Evolutionary conservation across 2,113 vertebrate species (phyloP), one percentile per base, ranked within the genome.

Genomic region (Phaetusa simplex): DNA sequence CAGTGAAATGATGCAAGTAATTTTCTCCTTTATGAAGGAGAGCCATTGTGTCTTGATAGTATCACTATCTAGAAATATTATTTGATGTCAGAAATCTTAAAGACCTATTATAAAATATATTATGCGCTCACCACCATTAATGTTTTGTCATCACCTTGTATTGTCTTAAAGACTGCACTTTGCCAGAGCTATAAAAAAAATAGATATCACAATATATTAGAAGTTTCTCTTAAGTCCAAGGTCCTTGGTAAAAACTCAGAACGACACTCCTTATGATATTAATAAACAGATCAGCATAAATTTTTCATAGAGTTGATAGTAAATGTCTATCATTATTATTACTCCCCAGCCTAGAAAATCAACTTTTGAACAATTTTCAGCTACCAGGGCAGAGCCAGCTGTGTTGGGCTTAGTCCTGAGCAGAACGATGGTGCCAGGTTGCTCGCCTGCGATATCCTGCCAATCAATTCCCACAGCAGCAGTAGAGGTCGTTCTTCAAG

Each of bases 1-100:
- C 55, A 79, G 23, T 92, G 74, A 97, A 96, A 96, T 61, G 58
- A 91, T 78, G 50, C n/a, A 86, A 89, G 20, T 12, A 77, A 74
- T 97, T 92, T 97, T 90, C 49, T 88, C 40, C 42, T 85, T 92
- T 77, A 71, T 67, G 47, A 88, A 83, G 24, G 7, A 85, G 36
- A 82, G 27, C 56, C 58, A 76, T 65, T 58, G 49, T 84, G 23
- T 47, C 95, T 84, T 76, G 67, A 91, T 58, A 64, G 32, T 66
- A 81, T 67, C 19, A 32, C 43, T 84, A 84, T 17, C 50, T 84
- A 77, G 71, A 93, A 93, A 87, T 59, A 82, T 65, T 79, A 38
- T 74, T 76, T 85, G 23, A 64, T 82, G 34, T 74, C n/a, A 88
- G 47, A 71, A 86, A 96, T 85, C 27, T 91, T 62, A 79, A 92